A percentile compares a stretch with the other conserved stretches of the same genome.
Evolutionary conservation across 2,888 invertebrate species (phyloP).

Genomic region (Dicycla oo): DNA sequence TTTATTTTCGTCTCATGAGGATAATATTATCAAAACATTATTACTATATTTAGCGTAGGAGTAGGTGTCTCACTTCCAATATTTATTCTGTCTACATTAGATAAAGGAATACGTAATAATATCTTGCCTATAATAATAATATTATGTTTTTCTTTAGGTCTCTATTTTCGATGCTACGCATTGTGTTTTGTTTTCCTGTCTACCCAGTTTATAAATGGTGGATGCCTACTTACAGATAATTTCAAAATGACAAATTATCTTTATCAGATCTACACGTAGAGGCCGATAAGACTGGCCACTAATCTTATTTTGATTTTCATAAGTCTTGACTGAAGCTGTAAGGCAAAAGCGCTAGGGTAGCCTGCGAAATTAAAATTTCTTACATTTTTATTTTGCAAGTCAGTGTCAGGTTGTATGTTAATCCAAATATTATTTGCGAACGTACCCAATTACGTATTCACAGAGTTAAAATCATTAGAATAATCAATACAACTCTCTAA

Average conservation of each 20-base stretch:
- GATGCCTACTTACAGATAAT: neutral
- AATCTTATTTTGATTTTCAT: neutral
- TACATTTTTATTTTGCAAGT: no score
- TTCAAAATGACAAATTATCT: no score
- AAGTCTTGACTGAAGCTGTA: neutral
- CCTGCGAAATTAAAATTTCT: no score
- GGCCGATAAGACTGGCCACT: no score
- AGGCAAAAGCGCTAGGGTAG: neutral
- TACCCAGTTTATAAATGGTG: neutral
- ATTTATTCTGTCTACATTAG: constrained; percentile 20
- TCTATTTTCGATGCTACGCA: neutral
- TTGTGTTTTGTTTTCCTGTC: neutral
- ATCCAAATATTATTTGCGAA: neutral
- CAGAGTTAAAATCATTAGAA: neutral
- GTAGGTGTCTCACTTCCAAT: constrained; percentile 9
- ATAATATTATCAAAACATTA: neutral
- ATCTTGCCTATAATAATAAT: neutral
- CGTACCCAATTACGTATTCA: neutral
- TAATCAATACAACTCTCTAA: neutral
- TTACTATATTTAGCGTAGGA: constrained; percentile 6
- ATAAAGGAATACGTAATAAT: constrained; percentile 5
- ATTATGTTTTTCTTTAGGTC: constrained; percentile 10
- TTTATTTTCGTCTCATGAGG: constrained; percentile 8
- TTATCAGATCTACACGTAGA: neutral
- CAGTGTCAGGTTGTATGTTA: neutral